These are phyloP conservation scores for Habropoda laboriosa DNA, from an alignment of 1,140 invertebrate genomes.

Conservation along the genomic window DNA sequence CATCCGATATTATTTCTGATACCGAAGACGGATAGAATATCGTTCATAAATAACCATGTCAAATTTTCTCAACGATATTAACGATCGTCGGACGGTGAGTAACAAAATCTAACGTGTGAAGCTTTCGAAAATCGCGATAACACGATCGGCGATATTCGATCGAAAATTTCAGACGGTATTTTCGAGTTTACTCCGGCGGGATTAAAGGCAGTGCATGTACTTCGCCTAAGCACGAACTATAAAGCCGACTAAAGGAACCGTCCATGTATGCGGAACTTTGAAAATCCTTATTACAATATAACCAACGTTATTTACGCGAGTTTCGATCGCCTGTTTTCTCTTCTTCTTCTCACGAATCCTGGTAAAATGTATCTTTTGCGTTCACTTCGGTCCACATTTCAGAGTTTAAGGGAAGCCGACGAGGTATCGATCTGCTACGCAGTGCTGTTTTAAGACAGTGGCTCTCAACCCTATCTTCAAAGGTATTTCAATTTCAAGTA, in stretches of 20 bases:
- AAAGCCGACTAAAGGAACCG: background rate
- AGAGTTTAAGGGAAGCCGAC: constrained; percentile 72
- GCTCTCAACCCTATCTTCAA: constrained; percentile 69
- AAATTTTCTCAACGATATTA: too few species aligned
- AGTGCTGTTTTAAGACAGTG: constrained; percentile 77
- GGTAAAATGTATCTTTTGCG: constrained; percentile 55
- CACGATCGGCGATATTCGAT: too few species aligned
- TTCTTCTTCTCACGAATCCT: background rate
- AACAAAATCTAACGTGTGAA: too few species aligned
- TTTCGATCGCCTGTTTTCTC: background rate
- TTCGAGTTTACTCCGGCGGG: too few species aligned
- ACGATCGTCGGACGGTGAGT: too few species aligned
- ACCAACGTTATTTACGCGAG: background rate
- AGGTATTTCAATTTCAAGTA: constrained; percentile 14
- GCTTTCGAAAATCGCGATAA: too few species aligned
- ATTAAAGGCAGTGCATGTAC: background rate
- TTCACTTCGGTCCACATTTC: constrained; percentile 71
- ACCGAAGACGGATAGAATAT: too few species aligned
- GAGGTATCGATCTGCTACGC: constrained; percentile 74
- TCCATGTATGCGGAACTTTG: background rate
- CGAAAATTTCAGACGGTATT: too few species aligned
- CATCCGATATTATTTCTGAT: too few species aligned
- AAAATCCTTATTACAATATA: background rate
- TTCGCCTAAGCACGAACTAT: too few species aligned
- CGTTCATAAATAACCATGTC: too few species aligned